Percentiles rank a stretch among this genome's conserved stretches.
These are phyloP conservation scores for Imbricaverruca yamaguchii DNA, from an alignment of 2,888 invertebrate genomes.

Conservation along the genomic window DNA sequence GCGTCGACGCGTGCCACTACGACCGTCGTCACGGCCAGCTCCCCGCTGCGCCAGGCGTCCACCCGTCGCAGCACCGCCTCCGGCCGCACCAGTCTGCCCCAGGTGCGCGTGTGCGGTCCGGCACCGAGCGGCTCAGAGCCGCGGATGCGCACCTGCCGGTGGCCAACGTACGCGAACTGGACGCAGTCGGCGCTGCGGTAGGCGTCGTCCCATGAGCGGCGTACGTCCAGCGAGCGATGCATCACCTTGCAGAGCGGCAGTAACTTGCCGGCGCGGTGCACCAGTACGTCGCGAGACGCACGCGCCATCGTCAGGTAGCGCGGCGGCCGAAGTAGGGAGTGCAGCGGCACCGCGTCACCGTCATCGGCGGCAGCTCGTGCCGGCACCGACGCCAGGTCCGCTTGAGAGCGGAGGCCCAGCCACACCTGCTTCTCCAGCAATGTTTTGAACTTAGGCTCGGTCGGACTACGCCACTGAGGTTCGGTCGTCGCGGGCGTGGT, in stretches of 20 bases:
- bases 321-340: neutral
- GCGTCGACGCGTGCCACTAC: neutral
- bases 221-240: neutral
- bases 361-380: neutral
- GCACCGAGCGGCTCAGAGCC: neutral
- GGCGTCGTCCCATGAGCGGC: neutral
- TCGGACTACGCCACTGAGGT: neutral
- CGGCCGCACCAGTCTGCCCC: neutral
- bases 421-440: constrained; percentile 17
- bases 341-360: neutral
- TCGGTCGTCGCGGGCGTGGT: neutral
- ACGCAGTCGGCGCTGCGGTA: neutral
- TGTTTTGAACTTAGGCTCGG: neutral
- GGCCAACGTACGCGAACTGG: neutral
- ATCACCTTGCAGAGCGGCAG: neutral
- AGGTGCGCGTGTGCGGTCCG: neutral
- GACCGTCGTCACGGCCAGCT: neutral
- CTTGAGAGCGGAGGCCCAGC: neutral
- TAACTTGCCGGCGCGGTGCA: neutral
- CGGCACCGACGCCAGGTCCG: neutral
- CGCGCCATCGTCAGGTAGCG: neutral
- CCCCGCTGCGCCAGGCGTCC: neutral
- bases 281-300: neutral
- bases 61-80: neutral
- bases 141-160: neutral